Evolutionary conservation across 2,888 invertebrate species (phyloP).

Genomic region (Caenorhabditis becei): DNA sequence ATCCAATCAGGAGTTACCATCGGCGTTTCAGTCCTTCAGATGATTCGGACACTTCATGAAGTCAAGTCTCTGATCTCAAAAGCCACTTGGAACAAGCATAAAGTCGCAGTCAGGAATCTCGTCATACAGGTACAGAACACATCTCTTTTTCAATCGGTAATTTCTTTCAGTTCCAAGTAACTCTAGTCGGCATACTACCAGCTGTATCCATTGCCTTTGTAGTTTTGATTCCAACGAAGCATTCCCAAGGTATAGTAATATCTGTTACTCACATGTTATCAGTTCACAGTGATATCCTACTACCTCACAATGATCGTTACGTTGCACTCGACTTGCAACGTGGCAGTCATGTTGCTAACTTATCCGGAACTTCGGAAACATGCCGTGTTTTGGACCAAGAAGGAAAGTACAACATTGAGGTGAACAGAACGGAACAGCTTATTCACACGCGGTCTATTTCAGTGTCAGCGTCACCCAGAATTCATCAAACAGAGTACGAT

Average conservation of each 20-base stretch:
- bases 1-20: constrained; percentile 37
- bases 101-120: constrained; percentile 32
- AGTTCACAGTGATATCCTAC: constrained; percentile 15
- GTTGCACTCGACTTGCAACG: constrained; percentile 26
- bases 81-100: constrained; percentile 33
- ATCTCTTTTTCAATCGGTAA: background rate
- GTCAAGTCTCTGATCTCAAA: constrained; percentile 29
- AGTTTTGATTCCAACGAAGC: constrained; percentile 19
- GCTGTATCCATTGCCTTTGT: constrained; percentile 33
- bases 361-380: constrained; percentile 33
- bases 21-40: constrained; percentile 33
- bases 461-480: constrained; percentile 40
- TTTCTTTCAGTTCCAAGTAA: constrained; percentile 28
- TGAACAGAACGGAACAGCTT: background rate
- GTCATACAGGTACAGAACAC: constrained; percentile 10
- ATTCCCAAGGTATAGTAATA: constrained; percentile 14
- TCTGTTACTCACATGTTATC: no score
- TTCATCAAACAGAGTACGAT: constrained; percentile 1
- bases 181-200: constrained; percentile 28
- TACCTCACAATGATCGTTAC: constrained; percentile 27
- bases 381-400: constrained; percentile 35
- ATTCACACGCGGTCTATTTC: background rate
- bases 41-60: constrained; percentile 43
- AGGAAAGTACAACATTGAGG: constrained; percentile 18
- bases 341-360: constrained; percentile 28